Evolutionary conservation across 2,888 invertebrate genomes (phyloP), one percentile per base, ranked within the genome.

Genomic region (Hetaerina titia): DNA sequence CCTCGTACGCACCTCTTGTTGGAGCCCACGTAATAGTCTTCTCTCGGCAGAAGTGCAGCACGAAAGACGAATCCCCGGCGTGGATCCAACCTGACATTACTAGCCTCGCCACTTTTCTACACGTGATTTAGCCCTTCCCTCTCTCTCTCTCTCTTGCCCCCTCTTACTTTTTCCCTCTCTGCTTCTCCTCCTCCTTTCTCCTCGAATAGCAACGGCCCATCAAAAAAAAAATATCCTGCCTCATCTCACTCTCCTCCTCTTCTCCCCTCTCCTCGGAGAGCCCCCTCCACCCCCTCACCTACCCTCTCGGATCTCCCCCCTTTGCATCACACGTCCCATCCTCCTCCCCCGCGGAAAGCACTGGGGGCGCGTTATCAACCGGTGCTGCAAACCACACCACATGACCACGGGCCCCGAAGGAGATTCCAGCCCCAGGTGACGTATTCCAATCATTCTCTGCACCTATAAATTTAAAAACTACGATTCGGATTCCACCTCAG

Each of bases 71-170:
- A 88, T 63, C 90, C 90, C 17, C 90, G 22, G 56, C 89, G 89
- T 89, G 89, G 56, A 90, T 64, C 90, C 64, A 90, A 90, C 90
- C 90, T 90, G 90, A 17, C 63, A 90, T 90, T 90, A 90, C 64
- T 90, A 63, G 64, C 90, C 90, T 90, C 90, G 8, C 90, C 90
- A 90, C 90, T 90, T 90, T 63, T 63, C 64, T 90, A 90, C 90
- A 90, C 63, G 90, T 90, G 90, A 90, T 90, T 90, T 90, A 64
- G 90, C 64, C 90, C 58, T 19, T 11, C 90, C n/a, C 90, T n/a
- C 25, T 6, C 90, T 90, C 63, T 64, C 19, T 64, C 90, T 64
- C 31, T 15, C 63, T 57, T 45, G 31, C 19, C 64, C 90, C 31
- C 64, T 25, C n/a, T 45, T 4, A 45, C 45, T 45, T 45, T 45